Conservation (phyloP, 1,140 invertebrate species). For the Drosophila virilis region DNA sequence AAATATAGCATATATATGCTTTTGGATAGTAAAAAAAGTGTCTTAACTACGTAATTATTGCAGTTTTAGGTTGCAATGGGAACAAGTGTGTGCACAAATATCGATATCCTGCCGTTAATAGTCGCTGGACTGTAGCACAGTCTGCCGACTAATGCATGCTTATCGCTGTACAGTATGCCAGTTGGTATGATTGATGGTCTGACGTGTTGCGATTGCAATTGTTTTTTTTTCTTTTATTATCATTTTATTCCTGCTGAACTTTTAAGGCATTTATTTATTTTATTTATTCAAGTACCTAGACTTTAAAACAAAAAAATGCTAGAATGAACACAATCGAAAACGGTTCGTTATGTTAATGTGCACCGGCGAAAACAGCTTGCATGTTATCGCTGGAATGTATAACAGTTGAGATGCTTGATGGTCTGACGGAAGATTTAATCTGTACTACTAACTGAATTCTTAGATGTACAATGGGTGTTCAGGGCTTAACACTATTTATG, state of each 20-base stretch:
- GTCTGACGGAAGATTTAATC: slow-evolving; percentile 47
- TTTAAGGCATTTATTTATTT: neutral
- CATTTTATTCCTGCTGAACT: neutral
- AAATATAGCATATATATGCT: too few species aligned
- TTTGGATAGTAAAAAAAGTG: too few species aligned
- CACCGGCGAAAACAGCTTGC: neutral
- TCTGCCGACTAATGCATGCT: too few species aligned
- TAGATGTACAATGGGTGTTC: slow-evolving; percentile 39
- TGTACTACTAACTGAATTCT: slow-evolving; percentile 42
- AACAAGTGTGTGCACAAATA: neutral
- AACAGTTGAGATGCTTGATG: slow-evolving; percentile 24
- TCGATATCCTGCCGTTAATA: neutral
- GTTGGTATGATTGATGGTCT: neutral
- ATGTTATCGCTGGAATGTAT: slow-evolving; percentile 18
- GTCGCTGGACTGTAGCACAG: too few species aligned
- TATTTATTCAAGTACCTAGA: too few species aligned
- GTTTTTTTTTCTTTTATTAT: neutral
- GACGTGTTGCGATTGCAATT: neutral
- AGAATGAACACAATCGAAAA: too few species aligned
- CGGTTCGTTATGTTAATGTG: neutral
- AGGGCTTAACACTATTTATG: slow-evolving; percentile 69
- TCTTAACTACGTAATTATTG: too few species aligned
- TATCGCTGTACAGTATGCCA: too few species aligned
- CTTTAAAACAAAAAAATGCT: too few species aligned
- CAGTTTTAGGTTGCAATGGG: too few species aligned